Evolutionary conservation across 1,140 invertebrate genomes (phyloP).

Genomic region (Caenorhabditis latens): DNA sequence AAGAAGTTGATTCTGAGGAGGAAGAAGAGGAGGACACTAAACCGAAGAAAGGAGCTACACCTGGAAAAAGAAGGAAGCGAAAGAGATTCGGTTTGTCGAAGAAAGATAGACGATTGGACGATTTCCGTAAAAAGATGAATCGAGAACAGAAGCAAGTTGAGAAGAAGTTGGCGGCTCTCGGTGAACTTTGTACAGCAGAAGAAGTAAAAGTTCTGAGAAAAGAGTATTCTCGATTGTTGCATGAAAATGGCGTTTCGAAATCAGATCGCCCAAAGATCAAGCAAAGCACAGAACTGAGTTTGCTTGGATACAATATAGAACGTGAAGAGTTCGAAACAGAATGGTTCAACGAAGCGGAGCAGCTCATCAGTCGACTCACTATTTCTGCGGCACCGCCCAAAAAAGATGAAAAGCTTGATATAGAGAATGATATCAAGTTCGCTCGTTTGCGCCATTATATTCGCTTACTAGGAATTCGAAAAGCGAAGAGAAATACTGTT

Average conservation of each 20-base stretch:
- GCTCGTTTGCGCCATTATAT: constrained; percentile 28
- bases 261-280: constrained; percentile 26
- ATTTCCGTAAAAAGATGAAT: constrained; percentile 26
- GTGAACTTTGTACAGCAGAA: constrained; percentile 3
- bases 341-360: constrained; percentile 39
- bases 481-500: constrained; percentile 32
- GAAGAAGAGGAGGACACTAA: constrained; percentile 25
- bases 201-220: neutral
- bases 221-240: neutral
- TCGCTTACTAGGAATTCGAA: constrained; percentile 16
- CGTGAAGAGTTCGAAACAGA: constrained; percentile 30
- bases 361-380: constrained; percentile 27
- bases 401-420: constrained; percentile 12
- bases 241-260: constrained; percentile 9
- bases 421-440: constrained; percentile 38
- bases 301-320: constrained; percentile 26
- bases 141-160: constrained; percentile 7
- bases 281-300: neutral
- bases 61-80: neutral
- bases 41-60: neutral
- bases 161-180: neutral
- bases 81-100: neutral
- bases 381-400: constrained; percentile 6
- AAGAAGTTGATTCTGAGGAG: neutral
- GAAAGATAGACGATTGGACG: constrained; percentile 28